Base-by-base conservation (phyloP, 2,797 vertebrate genomes). In the Lateolabrax maculatus region DNA sequence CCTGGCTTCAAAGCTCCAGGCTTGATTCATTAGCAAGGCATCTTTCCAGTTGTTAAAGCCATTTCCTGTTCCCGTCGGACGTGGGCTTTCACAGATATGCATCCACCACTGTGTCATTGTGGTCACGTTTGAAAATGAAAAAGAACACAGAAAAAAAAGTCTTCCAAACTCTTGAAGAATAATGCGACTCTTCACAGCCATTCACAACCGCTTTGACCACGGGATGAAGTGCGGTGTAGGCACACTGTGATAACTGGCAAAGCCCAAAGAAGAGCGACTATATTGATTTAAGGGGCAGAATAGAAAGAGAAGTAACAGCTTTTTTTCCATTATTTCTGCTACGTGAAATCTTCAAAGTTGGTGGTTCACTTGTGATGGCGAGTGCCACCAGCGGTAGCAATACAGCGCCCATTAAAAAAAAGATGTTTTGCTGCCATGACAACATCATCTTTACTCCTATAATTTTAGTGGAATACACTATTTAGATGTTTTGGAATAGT, bases 1-100 rank as follows among this genome's bases (percentile, higher is more conserved):
- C 46, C 71, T n/a, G 55, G 69, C 51, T 85, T 83, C 78, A 80
- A 82, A 83, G 75, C 79, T 39, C 2, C 34, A 6, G 39, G 44
- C 58, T 60, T 7, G 43, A 36, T 77, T 84, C 78, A 86, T 85
- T 77, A 75, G 56, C 49, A 44, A 48, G 25, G 18, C 29, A 55
- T 53, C 58, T 70, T 49, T 71, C 25, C 46, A 49, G 29, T 34
- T 83, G 58, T 74, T 81, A 11, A 72, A 23, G 63, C 7, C 9
- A 37, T 65, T 81, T 81, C 71, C 62, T 75, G 60, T 13, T 46
- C 31, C 25, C 55, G 39, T 37, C 41, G 36, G 9, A 77, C 10
- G 53, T 11, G 36, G 12, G 23, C 44, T 79, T 69, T 23, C 25
- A 55, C 48, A 34, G 21, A 19, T 29, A 51, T 3, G 21, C 21